Evolutionary conservation across 2,113 vertebrate genomes (phyloP).

Genomic region (Pavo muticus): DNA sequence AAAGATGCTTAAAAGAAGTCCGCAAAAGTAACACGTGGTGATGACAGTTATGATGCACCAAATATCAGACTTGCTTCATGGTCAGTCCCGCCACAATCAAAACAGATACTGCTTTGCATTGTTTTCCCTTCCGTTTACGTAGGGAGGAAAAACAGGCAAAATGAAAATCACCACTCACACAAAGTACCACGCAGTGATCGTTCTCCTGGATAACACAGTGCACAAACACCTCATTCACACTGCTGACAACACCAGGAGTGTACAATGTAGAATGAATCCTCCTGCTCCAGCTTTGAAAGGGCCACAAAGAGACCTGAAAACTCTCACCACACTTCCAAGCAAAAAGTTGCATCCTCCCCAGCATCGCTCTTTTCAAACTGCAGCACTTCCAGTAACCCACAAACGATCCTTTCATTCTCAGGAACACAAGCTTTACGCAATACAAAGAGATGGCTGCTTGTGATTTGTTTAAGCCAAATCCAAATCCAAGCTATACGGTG

Average conservation of each 20-base stretch:
- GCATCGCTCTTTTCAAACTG: neutral
- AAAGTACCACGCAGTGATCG: neutral
- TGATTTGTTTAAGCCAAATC: constrained; percentile 29
- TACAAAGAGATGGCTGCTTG: neutral
- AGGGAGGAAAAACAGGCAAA: neutral
- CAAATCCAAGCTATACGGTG: neutral
- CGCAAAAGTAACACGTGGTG: neutral
- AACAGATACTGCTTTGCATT: neutral
- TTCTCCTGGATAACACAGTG: rapidly evolving
- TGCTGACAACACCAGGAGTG: neutral
- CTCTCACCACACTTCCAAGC: neutral
- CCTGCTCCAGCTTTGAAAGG: neutral
- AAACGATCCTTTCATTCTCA: constrained; percentile 29
- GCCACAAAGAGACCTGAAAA: neutral
- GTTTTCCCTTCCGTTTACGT: neutral
- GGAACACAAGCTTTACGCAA: neutral
- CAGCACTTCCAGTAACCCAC: constrained; percentile 23
- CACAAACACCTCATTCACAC: neutral
- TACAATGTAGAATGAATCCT: neutral
- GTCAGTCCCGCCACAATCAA: neutral
- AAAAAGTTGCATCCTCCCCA: neutral
- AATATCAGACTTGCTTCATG: neutral
- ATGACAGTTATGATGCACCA: neutral
- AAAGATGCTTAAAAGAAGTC: neutral
- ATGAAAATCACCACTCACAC: neutral